A percentile compares a stretch with the other conserved stretches of the same genome.
Evolutionary conservation across 2,797 vertebrate genomes (phyloP).

Genomic region (Natrix natrix): DNA sequence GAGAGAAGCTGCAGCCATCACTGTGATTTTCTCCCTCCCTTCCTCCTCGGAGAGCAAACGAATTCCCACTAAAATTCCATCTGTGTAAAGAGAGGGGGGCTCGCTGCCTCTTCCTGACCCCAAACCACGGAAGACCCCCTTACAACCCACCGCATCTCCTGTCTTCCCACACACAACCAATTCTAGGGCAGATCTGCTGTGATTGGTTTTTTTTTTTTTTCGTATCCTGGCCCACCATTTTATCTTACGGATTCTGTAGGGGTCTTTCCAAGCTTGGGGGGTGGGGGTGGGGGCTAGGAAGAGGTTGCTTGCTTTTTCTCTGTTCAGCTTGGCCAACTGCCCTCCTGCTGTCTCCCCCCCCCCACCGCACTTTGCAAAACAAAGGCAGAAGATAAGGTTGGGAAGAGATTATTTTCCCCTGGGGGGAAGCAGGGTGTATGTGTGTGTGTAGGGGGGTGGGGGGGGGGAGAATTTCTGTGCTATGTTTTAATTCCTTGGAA

Average conservation of each 20-base stretch:
- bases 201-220: not conserved
- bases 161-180: not conserved
- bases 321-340: not conserved
- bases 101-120: not conserved
- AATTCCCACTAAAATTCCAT: not conserved
- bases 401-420: not conserved
- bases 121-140: not conserved
- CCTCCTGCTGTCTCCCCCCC: not conserved
- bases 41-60: not conserved
- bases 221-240: not conserved
- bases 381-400: not conserved
- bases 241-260: not conserved
- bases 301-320: not conserved
- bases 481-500: not conserved
- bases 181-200: too few species aligned
- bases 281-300: too few species aligned
- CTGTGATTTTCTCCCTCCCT: not conserved
- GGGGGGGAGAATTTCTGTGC: not conserved
- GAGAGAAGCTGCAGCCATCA: not conserved
- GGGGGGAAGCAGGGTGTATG: not conserved
- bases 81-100: not conserved
- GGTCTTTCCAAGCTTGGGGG: not conserved
- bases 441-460: not conserved
- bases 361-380: not conserved
- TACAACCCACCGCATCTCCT: not conserved